A percentile compares a stretch with the other conserved stretches of the same genome.
These are phyloP conservation scores for Sceliomorpha sp. DNA, from an alignment of 2,888 invertebrate genomes.

Conservation along the genomic window DNA sequence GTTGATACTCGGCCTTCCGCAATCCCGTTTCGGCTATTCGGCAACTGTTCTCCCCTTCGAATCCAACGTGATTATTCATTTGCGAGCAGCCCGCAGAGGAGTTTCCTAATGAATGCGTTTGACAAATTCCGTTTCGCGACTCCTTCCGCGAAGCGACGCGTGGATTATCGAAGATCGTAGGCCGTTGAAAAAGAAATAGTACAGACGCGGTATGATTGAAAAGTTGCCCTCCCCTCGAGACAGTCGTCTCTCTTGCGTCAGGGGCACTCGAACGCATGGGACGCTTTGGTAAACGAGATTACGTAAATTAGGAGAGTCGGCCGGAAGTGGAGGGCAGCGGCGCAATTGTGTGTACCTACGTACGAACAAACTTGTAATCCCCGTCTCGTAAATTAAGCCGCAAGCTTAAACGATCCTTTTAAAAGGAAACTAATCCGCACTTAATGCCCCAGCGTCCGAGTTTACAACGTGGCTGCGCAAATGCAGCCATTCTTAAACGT, in stretches of 20 bases:
- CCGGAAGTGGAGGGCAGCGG: constrained; percentile 43
- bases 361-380: constrained; percentile 67
- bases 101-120: no score
- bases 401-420: constrained; percentile 70
- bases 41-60: no score
- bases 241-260: constrained; percentile 34
- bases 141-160: no score
- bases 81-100: no score
- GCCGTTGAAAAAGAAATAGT: no score
- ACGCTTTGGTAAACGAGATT: constrained; percentile 55
- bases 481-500: constrained; percentile 28
- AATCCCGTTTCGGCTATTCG: no score
- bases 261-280: constrained; percentile 40
- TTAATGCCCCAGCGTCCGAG: constrained; percentile 62
- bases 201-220: no score
- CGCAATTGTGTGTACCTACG: constrained; percentile 57
- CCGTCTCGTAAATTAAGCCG: constrained; percentile 70
- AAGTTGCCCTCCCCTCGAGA: no score
- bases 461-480: constrained; percentile 53
- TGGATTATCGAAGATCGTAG: no score
- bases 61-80: no score
- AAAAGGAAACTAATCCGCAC: constrained; percentile 69
- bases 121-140: no score
- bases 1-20: no score
- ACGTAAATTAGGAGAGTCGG: constrained; percentile 57